Base-by-base conservation (phyloP, 37 sponge, comb jelly and placozoan species). In the Beroe ovata region DNA sequence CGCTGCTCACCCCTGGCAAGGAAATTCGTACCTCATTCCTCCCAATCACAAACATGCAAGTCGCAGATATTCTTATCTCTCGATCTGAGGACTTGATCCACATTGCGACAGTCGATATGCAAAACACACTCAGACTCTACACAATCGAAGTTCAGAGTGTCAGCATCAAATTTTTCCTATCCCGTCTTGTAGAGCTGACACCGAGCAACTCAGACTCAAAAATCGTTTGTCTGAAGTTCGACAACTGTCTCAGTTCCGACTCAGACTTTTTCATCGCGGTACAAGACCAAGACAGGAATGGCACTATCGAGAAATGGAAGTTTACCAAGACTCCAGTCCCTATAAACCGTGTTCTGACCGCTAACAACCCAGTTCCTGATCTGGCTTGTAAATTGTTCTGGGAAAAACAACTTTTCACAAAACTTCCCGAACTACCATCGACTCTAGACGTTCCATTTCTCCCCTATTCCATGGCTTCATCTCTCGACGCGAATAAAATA, bases 1-100 rank as follows among this genome's bases (percentile, higher is more conserved):
- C 54, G 20, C 54, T 77, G 22, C 16, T 77, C 1, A 77, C 84
- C 21, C 84, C 84, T 29, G 28, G 54, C 25, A 37, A 77, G 54
- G 20, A 39, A 42, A 35, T 42, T 19, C 21, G 84, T 14, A 77
- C 84, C 16, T 42, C 84, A 25, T 77, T 32, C 54, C 84, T 77
- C 39, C 84, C 84, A 1, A 77, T 77, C 2, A 77, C 84, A 1
- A 77, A 42, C 54, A 42, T 77, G 54, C 84, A 77, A 40, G 8
- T 21, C 21, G 84, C 84, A 1, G 84, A 77, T 41, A 42, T 77
- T 6, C 36, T 77, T 18, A 54, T 77, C 0, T 25, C 30, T 1
- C 38, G 36, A 11, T 30, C n/a, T 26, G 38, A 42, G 23, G 38
- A 33, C 35, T n/a, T 21, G 1, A 8, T 36, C 54, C 36, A 77